Evolutionary conservation across 1,140 invertebrate genomes (phyloP).

Genomic region (Aphelinus certus): DNA sequence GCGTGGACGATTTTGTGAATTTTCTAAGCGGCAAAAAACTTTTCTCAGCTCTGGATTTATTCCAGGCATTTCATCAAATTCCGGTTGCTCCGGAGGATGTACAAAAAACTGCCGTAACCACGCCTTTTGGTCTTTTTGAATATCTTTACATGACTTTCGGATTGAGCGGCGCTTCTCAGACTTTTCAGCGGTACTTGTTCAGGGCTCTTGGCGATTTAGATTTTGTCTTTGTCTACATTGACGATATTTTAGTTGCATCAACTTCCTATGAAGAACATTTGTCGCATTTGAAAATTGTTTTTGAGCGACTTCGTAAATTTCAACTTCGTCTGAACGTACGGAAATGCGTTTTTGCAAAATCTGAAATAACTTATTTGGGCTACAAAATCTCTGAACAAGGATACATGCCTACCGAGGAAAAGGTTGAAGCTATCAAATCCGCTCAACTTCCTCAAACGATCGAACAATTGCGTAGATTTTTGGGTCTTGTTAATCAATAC

Average conservation of each 20-base stretch:
- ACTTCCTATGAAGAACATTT: slow-evolving; percentile 5
- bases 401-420: background rate
- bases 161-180: background rate
- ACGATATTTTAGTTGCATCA: slow-evolving; percentile 11
- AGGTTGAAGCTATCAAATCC: background rate
- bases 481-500: slow-evolving; percentile 16
- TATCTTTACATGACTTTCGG: slow-evolving; percentile 1
- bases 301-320: background rate
- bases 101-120: slow-evolving; percentile 1
- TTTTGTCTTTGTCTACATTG: background rate
- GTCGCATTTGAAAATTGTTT: slow-evolving; percentile 2
- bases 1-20: background rate
- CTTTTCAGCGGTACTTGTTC: background rate
- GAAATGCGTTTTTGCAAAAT: slow-evolving; percentile 8
- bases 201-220: background rate
- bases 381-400: background rate
- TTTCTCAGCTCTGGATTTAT: background rate
- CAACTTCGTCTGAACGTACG: background rate
- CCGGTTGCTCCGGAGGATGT: background rate
- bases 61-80: background rate
- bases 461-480: background rate
- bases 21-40: background rate
- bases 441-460: too few relatives aligned
- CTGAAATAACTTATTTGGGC: background rate
- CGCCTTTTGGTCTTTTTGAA: slow-evolving; percentile 1